Evolutionary conservation across 2,888 invertebrate genomes (phyloP).

Genomic region (Clepsis dumicolana): DNA sequence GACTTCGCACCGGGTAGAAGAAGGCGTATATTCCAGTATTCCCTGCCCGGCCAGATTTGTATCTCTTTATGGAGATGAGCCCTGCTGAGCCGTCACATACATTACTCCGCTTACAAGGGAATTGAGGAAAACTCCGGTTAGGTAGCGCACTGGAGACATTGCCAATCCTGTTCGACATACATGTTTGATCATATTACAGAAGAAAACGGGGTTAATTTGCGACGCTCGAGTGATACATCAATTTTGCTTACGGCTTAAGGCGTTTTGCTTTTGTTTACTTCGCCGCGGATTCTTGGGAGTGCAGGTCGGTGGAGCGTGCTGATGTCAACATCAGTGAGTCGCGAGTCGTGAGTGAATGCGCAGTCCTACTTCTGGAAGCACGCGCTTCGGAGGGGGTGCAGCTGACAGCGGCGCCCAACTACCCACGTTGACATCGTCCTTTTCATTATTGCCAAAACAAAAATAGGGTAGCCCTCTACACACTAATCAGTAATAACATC

Average conservation of each 20-base stretch:
- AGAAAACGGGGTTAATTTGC: neutral
- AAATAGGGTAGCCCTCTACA: no score
- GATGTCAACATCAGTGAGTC: no score
- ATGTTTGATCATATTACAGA: constrained; percentile 3
- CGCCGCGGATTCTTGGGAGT: no score
- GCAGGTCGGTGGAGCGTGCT: no score
- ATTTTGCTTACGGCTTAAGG: neutral
- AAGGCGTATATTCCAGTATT: constrained; percentile 13
- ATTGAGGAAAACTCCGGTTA: constrained; percentile 21
- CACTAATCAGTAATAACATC: no score
- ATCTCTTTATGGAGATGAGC: constrained; percentile 34
- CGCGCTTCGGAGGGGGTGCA: no score
- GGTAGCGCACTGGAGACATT: constrained; percentile 12
- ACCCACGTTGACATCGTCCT: no score
- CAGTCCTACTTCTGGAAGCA: no score
- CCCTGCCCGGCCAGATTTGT: constrained; percentile 35
- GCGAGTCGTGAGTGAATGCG: no score
- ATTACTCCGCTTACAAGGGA: constrained; percentile 34
- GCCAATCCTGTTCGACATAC: constrained; percentile 21
- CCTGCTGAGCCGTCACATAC: constrained; percentile 25
- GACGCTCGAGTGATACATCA: neutral
- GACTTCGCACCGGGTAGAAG: constrained; percentile 18
- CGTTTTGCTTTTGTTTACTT: no score
- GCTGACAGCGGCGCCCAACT: no score
- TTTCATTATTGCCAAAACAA: no score